These are phyloP conservation scores for Labeo rohita DNA, from an alignment of 2,113 vertebrate species.

Conservation along the genomic window DNA sequence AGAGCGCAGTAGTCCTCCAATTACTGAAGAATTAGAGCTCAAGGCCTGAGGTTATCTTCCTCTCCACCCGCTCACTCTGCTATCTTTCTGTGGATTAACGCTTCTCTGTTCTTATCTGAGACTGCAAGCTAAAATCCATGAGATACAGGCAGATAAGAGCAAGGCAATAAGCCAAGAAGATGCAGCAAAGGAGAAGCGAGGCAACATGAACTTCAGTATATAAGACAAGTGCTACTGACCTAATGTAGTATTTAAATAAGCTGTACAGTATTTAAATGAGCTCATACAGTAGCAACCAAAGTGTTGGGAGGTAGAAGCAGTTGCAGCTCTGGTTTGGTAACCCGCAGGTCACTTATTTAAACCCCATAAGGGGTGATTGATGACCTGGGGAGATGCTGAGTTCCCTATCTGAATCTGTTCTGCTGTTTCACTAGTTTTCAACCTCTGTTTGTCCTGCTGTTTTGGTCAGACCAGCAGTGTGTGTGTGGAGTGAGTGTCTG, in stretches of 20 bases:
- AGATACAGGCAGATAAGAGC: slow-evolving; percentile 29
- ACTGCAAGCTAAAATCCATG: slow-evolving; percentile 36
- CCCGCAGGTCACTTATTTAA: neutral
- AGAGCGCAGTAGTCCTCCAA: slow-evolving; percentile 25
- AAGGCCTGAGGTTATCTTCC: slow-evolving; percentile 39
- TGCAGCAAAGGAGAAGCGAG: neutral
- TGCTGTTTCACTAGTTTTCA: slow-evolving; percentile 30
- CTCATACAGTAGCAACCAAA: neutral
- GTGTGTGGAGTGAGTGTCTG: slow-evolving; percentile 7
- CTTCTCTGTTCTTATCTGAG: slow-evolving; percentile 43
- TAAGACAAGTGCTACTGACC: slow-evolving; percentile 10
- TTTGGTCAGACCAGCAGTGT: slow-evolving; percentile 13
- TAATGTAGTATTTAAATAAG: neutral
- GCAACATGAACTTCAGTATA: neutral
- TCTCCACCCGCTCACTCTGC: neutral
- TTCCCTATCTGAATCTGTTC: slow-evolving; percentile 13
- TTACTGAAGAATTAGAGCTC: slow-evolving; percentile 41
- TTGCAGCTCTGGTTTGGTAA: slow-evolving; percentile 22
- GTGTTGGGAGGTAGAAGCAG: slow-evolving; percentile 19
- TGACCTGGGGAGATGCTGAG: slow-evolving; percentile 22
- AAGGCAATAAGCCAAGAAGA: slow-evolving; percentile 30
- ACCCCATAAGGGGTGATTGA: slow-evolving; percentile 21
- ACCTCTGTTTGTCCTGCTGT: neutral
- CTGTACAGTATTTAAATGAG: neutral
- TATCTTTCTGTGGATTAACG: slow-evolving; percentile 47